Evolutionary conservation across 2,888 invertebrate species (phyloP).

Genomic region (Argynnis bischoffii): DNA sequence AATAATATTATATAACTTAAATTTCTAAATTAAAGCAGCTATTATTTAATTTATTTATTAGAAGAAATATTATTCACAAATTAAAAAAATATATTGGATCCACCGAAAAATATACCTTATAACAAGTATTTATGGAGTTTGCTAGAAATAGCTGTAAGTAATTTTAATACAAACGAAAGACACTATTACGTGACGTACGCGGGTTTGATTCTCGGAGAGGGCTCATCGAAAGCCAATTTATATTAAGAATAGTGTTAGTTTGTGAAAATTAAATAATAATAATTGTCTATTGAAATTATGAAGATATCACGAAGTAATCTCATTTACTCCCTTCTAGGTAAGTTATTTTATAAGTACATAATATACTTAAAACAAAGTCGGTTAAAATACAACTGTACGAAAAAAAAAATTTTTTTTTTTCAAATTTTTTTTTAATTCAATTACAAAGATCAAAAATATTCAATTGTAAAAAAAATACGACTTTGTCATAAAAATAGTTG

Average conservation of each 20-base stretch:
- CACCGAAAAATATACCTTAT: conserved; percentile 26
- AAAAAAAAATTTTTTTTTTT: background rate
- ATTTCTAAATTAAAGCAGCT: background rate
- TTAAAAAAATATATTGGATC: conserved; percentile 17
- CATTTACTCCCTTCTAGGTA: conserved; percentile 36
- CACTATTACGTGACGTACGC: too few relatives aligned
- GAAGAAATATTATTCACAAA: background rate
- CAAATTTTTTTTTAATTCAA: background rate
- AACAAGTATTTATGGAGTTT: background rate
- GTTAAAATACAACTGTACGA: background rate
- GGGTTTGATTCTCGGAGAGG: too few relatives aligned
- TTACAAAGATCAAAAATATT: background rate
- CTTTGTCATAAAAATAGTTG: conserved; percentile 5
- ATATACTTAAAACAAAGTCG: background rate
- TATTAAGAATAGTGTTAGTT: background rate
- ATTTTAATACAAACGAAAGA: background rate
- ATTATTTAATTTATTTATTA: background rate
- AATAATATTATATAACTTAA: background rate
- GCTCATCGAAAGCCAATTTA: background rate
- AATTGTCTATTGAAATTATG: background rate
- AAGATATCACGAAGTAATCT: conserved; percentile 36
- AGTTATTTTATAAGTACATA: conserved; percentile 7
- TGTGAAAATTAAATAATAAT: background rate
- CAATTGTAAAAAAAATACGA: background rate
- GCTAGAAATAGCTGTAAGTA: background rate